Conservation (phyloP, 2,113 vertebrate species). For the Cardinalis cardinalis region DNA sequence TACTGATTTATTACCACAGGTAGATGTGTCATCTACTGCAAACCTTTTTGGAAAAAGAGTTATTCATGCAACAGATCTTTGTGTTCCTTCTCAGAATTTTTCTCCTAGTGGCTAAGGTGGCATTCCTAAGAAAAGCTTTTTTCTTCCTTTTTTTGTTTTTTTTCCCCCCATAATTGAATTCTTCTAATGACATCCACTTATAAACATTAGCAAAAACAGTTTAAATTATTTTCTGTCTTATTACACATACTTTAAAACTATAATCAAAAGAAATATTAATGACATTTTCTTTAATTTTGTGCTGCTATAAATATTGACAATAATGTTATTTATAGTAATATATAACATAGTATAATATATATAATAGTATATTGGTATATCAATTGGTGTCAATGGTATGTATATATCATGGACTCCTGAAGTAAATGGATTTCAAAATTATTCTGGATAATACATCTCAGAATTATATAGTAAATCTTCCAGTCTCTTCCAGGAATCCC, state of each 20-base stretch:
- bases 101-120: background rate
- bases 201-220: background rate
- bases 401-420: background rate
- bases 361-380: background rate
- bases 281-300: background rate
- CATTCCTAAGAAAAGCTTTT: background rate
- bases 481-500: background rate
- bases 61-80: background rate
- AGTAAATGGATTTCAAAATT: background rate
- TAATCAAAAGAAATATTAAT: background rate
- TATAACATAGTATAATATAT: no score
- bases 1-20: background rate
- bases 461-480: background rate
- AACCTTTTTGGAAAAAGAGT: background rate
- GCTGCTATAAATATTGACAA: background rate
- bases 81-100: background rate
- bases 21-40: background rate
- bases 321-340: background rate
- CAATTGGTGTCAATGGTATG: fast-evolving
- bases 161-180: background rate
- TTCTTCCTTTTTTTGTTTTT: no score
- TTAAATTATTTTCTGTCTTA: background rate
- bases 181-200: background rate
- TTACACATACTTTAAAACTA: background rate
- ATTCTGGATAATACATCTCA: background rate